A percentile compares a stretch with the other conserved stretches of the same genome.
These are phyloP conservation scores for Speoplatyrhinus poulsoni DNA, from an alignment of 2,113 vertebrate species.

Conservation along the genomic window DNA sequence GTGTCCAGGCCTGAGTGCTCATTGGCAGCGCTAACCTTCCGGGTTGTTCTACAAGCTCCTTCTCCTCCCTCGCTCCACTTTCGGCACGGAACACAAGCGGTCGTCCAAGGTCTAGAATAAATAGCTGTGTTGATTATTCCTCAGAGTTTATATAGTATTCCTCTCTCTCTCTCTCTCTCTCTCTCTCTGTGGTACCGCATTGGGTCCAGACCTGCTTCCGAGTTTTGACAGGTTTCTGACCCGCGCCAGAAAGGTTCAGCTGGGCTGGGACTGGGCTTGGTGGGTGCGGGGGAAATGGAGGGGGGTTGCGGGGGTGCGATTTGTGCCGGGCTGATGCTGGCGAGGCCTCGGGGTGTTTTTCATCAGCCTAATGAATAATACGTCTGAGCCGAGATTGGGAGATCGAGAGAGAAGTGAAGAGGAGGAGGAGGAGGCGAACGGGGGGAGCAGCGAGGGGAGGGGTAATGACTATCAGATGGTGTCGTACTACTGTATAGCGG, in stretches of 20 bases:
- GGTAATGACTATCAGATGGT: constrained; percentile 78
- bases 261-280: constrained; percentile 39
- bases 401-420: constrained; percentile 55
- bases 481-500: constrained; percentile 67
- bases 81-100: constrained; percentile 22
- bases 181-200: constrained; percentile 42
- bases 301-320: not conserved
- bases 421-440: constrained; percentile 42
- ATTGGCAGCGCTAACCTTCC: constrained; percentile 51
- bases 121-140: constrained; percentile 40
- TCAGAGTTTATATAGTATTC: constrained; percentile 21
- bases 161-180: constrained; percentile 4
- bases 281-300: constrained; percentile 21
- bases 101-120: constrained; percentile 49
- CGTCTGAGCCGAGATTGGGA: constrained; percentile 67
- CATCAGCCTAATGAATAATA: constrained; percentile 77
- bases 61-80: constrained; percentile 21
- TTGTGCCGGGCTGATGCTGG: constrained; percentile 14
- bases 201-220: constrained; percentile 67
- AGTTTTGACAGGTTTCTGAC: constrained; percentile 74
- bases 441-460: constrained; percentile 35
- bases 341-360: constrained; percentile 72
- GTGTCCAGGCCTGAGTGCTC: constrained; percentile 52
- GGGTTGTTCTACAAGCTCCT: constrained; percentile 7
- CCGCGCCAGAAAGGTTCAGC: constrained; percentile 65